phyloP scores from a whole-genome alignment of 2,113 vertebrate species.

The Neodontobutis hainanensis region DNA sequence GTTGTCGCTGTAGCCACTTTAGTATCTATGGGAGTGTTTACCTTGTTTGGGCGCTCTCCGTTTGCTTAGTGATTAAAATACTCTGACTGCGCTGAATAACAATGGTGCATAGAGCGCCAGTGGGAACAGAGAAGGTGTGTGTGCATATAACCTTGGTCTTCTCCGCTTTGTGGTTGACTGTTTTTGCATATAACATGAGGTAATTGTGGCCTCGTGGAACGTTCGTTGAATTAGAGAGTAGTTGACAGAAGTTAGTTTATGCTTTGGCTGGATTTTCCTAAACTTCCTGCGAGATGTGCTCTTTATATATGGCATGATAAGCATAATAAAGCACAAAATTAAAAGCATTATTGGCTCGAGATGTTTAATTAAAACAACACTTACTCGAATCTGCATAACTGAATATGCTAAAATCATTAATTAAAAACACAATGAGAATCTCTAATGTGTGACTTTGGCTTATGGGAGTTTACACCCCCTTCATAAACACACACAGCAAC shows the following conservation, averaged over 20 bases:
- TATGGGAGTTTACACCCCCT: neutral
- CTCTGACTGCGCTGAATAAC: conserved; percentile 37
- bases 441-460: neutral
- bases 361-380: neutral
- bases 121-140: conserved; percentile 26
- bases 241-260: conserved; percentile 52
- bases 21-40: conserved; percentile 64
- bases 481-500: neutral
- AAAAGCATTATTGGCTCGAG: too few relatives aligned
- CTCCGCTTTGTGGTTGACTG: conserved; percentile 11
- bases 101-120: conserved; percentile 20
- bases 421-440: neutral
- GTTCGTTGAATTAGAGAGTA: conserved; percentile 22
- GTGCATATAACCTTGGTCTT: conserved; percentile 17
- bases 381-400: neutral
- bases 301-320: conserved; percentile 21
- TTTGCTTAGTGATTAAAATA: conserved; percentile 62
- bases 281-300: conserved; percentile 35
- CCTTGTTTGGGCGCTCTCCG: conserved; percentile 45
- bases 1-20: conserved; percentile 48
- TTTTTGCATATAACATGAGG: conserved; percentile 39
- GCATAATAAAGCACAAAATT: neutral
- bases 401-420: neutral
- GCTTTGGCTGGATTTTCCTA: conserved; percentile 42
- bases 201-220: conserved; percentile 50